These are phyloP conservation scores for Dreissena rostriformis DNA, from an alignment of 1,140 invertebrate species.

Conservation along the genomic window DNA sequence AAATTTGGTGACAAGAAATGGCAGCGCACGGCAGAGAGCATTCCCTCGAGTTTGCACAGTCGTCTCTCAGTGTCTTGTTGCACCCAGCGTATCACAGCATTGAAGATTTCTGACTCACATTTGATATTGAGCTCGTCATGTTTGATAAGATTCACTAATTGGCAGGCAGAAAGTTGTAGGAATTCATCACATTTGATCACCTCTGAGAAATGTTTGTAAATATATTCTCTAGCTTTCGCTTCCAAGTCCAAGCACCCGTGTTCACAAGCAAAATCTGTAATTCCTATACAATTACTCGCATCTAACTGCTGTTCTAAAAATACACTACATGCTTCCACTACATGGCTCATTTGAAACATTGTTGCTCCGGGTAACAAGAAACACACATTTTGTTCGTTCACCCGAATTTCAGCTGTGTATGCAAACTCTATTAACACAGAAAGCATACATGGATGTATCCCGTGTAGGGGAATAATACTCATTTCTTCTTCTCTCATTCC, in stretches of 20 bases:
- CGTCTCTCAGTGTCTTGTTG: constrained; percentile 91
- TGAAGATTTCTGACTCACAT: constrained; percentile 94
- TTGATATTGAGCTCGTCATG: constrained; percentile 95
- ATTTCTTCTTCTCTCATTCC: constrained; percentile 94
- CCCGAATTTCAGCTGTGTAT: constrained; percentile 93
- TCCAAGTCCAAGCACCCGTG: constrained; percentile 92
- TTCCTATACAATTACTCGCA: constrained; percentile 96
- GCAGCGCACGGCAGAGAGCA: constrained; percentile 92
- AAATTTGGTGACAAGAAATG: constrained; percentile 96
- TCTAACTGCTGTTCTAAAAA: constrained; percentile 95
- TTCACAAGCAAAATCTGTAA: constrained; percentile 95
- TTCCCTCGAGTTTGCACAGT: constrained; percentile 91
- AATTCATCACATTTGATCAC: constrained; percentile 96
- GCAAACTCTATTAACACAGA: constrained; percentile 92
- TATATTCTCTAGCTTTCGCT: constrained; percentile 93
- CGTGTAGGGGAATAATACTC: constrained; percentile 91
- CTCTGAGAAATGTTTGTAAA: constrained; percentile 94
- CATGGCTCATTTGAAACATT: constrained; percentile 96
- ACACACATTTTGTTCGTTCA: constrained; percentile 95
- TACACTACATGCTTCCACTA: constrained; percentile 94
- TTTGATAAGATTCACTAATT: constrained; percentile 90
- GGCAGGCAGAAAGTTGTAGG: constrained; percentile 89
- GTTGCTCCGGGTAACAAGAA: constrained; percentile 94
- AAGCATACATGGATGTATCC: constrained; percentile 93
- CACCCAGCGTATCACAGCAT: constrained; percentile 95